Conservation (phyloP, 2,113 vertebrate species). For the Synodontis membranacea region DNA sequence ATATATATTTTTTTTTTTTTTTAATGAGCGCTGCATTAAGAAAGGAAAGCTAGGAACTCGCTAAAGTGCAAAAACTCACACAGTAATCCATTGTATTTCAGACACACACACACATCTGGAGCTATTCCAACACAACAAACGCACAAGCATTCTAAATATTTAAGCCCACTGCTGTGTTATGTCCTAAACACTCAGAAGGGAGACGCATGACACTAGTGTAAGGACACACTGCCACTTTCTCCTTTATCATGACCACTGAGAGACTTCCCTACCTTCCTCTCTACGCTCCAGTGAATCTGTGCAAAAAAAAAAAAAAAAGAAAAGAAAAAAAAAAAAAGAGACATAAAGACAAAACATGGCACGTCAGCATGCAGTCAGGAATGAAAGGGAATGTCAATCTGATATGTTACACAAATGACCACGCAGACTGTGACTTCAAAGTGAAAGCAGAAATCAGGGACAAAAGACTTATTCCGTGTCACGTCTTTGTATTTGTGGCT, state of each 20-base stretch:
- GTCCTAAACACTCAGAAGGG: slow-evolving; percentile 16
- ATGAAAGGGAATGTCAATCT: background rate
- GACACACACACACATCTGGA: background rate
- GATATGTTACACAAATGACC: background rate
- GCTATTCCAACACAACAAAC: background rate
- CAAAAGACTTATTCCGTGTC: background rate
- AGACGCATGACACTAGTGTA: slow-evolving; percentile 27
- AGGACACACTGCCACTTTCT: slow-evolving; percentile 52
- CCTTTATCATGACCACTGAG: slow-evolving; percentile 69
- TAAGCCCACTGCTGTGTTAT: background rate
- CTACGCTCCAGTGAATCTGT: slow-evolving; percentile 77
- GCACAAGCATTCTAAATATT: background rate
- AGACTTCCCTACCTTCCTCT: slow-evolving; percentile 76
- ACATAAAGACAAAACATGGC: slow-evolving; percentile 38
- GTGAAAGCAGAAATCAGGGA: background rate
- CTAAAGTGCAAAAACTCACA: background rate
- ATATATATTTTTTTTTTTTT: no score
- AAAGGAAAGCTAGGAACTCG: background rate
- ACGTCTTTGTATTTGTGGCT: background rate
- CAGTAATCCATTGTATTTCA: background rate
- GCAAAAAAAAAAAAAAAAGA: slow-evolving; percentile 63
- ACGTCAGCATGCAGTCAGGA: background rate
- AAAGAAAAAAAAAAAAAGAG: slow-evolving; percentile 45
- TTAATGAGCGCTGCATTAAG: background rate
- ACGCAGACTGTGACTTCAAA: background rate